Evolutionary conservation across 2,113 vertebrate species (phyloP).

Genomic region (Gobio gobio): DNA sequence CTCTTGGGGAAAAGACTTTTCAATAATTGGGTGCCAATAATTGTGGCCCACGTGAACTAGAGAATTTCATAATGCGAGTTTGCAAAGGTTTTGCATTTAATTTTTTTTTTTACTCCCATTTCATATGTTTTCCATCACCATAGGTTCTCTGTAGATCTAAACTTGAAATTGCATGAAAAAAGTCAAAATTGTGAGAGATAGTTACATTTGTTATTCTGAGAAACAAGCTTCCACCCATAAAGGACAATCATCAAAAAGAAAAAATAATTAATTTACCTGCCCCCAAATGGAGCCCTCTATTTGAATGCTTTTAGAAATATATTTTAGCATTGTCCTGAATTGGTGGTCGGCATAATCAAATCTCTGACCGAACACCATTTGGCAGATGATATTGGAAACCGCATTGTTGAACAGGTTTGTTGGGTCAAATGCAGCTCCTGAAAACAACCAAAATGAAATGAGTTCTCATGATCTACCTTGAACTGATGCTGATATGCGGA

Average conservation of each 20-base stretch:
- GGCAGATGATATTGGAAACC: conserved; percentile 84
- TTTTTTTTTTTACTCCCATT: too few species aligned
- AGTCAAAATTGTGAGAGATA: too few species aligned
- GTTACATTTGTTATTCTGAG: too few species aligned
- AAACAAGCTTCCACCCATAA: too few species aligned
- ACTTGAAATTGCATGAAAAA: too few species aligned
- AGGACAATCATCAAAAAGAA: background rate
- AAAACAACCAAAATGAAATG: conserved; percentile 29
- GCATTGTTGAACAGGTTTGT: conserved; percentile 77
- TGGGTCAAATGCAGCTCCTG: conserved; percentile 62
- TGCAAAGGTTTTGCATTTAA: too few species aligned
- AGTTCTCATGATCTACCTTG: background rate
- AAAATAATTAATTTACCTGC: conserved; percentile 64
- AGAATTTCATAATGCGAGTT: too few species aligned
- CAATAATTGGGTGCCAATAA: too few species aligned
- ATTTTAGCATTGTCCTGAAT: conserved; percentile 75
- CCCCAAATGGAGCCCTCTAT: conserved; percentile 65
- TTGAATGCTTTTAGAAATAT: conserved; percentile 54
- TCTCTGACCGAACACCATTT: conserved; percentile 80
- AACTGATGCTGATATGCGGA: background rate
- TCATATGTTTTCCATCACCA: too few species aligned
- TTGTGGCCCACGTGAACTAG: too few species aligned
- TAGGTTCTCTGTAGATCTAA: too few species aligned
- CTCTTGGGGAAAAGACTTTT: too few species aligned
- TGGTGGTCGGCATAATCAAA: conserved; percentile 78